Evolutionary conservation across 2,113 vertebrate species (phyloP).

Genomic region (Sorex fumeus): DNA sequence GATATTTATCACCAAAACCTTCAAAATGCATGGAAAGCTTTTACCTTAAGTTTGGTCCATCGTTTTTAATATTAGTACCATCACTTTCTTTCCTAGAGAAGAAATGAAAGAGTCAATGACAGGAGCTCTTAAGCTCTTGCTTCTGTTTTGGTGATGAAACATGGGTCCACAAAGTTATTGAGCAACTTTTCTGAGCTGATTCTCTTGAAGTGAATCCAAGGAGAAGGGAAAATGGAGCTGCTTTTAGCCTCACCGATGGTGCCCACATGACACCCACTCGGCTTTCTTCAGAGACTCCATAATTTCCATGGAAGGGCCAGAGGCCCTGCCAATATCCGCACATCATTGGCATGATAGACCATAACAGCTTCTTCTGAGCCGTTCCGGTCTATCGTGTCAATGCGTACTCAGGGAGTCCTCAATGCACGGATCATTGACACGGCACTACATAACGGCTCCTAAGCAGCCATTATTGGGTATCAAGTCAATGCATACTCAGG

Average conservation of each 20-base stretch:
- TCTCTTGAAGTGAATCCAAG: conserved; percentile 33
- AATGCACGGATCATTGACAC: conserved; percentile 92
- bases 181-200: conserved; percentile 3
- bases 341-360: conserved; percentile 91
- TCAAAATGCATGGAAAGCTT: neutral
- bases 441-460: conserved; percentile 91
- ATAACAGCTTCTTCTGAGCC: conserved; percentile 91
- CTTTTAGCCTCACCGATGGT: conserved; percentile 65
- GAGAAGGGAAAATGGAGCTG: conserved; percentile 56
- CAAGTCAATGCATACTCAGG: conserved; percentile 92
- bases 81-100: conserved; percentile 35
- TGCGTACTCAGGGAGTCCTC: conserved; percentile 92
- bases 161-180: neutral
- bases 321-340: conserved; percentile 91
- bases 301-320: conserved; percentile 86
- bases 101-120: neutral
- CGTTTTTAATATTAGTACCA: conserved; percentile 11
- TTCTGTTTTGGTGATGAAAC: neutral
- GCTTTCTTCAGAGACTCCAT: conserved; percentile 87
- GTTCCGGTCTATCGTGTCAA: conserved; percentile 91
- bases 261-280: conserved; percentile 81
- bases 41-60: neutral
- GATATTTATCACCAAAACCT: neutral
- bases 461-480: conserved; percentile 92
- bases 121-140: neutral